Conservation (phyloP, 2,797 vertebrate genomes). For the Enteromius radiatus region DNA sequence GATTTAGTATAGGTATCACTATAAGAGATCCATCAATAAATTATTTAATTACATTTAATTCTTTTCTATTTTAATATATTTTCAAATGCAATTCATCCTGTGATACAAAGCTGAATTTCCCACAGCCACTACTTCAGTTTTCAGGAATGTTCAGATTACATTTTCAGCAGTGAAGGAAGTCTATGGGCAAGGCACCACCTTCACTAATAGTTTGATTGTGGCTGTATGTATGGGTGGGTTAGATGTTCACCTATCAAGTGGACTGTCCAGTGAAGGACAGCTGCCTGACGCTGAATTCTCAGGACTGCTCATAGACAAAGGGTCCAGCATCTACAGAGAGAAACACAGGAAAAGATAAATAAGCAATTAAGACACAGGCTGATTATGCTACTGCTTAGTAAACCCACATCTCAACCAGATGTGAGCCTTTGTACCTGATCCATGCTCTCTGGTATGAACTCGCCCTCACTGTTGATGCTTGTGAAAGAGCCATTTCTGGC, state of each 20-base stretch:
- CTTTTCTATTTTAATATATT: not conserved
- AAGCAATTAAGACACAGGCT: not conserved
- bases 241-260: conserved; percentile 90
- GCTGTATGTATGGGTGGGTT: not conserved
- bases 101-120: not conserved
- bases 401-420: not conserved
- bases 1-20: conserved; percentile 94
- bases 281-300: conserved; percentile 99
- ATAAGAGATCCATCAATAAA: conserved; percentile 48
- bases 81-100: too few species aligned
- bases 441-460: conserved; percentile 99
- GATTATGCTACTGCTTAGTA: not conserved
- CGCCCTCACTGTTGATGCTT: conserved; percentile 98
- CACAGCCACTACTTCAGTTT: not conserved
- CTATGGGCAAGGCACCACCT: not conserved
- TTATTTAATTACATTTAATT: too few species aligned
- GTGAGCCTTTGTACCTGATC: conserved; percentile 84
- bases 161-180: not conserved
- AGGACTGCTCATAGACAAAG: conserved; percentile 96
- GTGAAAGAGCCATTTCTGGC: conserved; percentile 97
- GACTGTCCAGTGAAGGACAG: conserved; percentile 97
- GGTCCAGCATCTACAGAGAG: conserved; percentile 91
- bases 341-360: not conserved
- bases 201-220: not conserved
- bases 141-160: not conserved